phyloP scores from a whole-genome alignment of 1,140 invertebrate genomes.

The Nebria ingens region DNA sequence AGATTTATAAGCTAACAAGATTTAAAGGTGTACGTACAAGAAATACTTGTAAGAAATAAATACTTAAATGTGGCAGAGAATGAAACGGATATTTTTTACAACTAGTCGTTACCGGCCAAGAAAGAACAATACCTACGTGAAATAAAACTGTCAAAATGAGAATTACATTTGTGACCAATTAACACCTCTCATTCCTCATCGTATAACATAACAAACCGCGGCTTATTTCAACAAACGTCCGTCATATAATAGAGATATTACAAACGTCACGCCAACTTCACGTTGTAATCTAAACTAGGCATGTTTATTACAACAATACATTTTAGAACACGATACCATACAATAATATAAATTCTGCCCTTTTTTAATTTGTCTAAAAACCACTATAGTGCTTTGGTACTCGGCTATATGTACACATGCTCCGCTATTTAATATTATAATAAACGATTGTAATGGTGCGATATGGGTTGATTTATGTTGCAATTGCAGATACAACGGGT shows the following conservation, averaged over 20 bases:
- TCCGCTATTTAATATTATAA: neutral
- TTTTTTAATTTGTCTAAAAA: constrained; percentile 7
- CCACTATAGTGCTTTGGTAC: neutral
- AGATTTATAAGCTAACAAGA: no score
- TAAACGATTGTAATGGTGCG: neutral
- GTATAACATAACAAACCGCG: neutral
- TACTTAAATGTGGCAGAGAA: no score
- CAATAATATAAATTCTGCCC: constrained; percentile 4
- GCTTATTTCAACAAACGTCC: neutral
- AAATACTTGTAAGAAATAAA: no score
- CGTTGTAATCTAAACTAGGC: constrained; percentile 9
- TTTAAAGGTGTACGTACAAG: no score
- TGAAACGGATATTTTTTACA: no score
- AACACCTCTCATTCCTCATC: neutral
- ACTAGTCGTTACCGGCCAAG: no score
- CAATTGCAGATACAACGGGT: neutral
- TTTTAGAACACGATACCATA: constrained; percentile 3
- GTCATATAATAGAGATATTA: constrained; percentile 7
- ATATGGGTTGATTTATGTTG: constrained; percentile 1
- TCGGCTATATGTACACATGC: neutral
- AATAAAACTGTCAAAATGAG: constrained; percentile 6
- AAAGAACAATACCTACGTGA: no score
- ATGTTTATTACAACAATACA: constrained; percentile 8
- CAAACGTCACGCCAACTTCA: neutral
- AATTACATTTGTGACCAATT: neutral